Evolutionary conservation across 1,140 invertebrate species (phyloP), one percentile per base, ranked within the genome.

Genomic region (Leptopilina boulardi): DNA sequence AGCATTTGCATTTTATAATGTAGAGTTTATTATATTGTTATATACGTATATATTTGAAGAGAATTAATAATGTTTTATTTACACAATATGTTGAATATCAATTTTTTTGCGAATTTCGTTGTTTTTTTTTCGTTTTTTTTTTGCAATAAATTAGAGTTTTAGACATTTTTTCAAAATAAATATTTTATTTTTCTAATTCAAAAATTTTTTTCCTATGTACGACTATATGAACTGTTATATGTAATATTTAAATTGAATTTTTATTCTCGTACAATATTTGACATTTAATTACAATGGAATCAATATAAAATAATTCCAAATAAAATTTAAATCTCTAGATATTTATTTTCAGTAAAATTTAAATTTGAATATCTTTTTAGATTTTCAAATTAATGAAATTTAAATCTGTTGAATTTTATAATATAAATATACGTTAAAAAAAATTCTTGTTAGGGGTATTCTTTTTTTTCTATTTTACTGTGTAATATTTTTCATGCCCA

Each of bases 1-100:
- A 84, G 77, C 71, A 81, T 8, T 23, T 84, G 81, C 75, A 84
- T 74, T n/a, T 87, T 82, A 78, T 73, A 38, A 75, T 80, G 77
- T 76, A 80, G 76, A 80, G 74, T 41, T 44, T 71, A 71, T 71
- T 76, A 74, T 80, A 77, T 73, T 80, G 59, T 73, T 73, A n/a
- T n/a, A n/a, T n/a, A 77, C 70, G 70, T 70, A 41, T n/a, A n/a
- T 59, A 74, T 72, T 73, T 26, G 71, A 42, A 75, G 41, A 71
- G 73, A 73, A 75, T 66, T 66, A n/a, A 66, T 30, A 80, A 74
- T 26, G 77, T 80, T 74, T 74, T 75, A 66, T 66, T 66, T 66
- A 77, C n/a, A 3, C n/a, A 3, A 38, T 42, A 56, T 73, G 42
- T 73, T 73, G 74, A 75, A 71, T 75, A 38, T 3, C 2, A 6